Evolutionary conservation across 2,888 invertebrate species (phyloP).

Genomic region (Xestobium rufovillosum): DNA sequence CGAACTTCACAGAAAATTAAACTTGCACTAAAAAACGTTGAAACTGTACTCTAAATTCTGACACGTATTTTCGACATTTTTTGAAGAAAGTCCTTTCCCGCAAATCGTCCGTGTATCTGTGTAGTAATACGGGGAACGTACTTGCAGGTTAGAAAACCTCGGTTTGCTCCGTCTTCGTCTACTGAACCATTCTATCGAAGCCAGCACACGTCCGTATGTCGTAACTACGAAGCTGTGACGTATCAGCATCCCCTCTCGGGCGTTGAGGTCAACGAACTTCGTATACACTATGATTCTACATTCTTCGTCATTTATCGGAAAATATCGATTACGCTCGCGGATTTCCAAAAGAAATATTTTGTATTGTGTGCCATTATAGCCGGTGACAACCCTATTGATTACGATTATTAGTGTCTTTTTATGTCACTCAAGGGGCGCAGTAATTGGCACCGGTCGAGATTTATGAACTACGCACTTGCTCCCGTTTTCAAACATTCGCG

Average conservation of each 20-base stretch:
- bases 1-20: no score
- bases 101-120: conserved; percentile 42
- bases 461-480: no score
- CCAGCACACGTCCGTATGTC: conserved; percentile 33
- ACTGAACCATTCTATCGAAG: conserved; percentile 11
- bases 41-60: no score
- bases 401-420: no score
- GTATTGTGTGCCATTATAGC: no score
- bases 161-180: conserved; percentile 26
- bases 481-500: no score
- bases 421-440: no score
- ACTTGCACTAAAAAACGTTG: no score
- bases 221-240: conserved; percentile 35
- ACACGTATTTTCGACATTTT: conserved; percentile 42
- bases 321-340: no score
- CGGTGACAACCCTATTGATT: no score
- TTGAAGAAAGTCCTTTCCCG: conserved; percentile 40
- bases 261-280: conserved; percentile 37
- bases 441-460: no score
- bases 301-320: not conserved
- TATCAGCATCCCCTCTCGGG: conserved; percentile 37
- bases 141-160: conserved; percentile 5
- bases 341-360: no score
- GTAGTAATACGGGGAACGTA: conserved; percentile 37
- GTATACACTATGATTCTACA: conserved; percentile 34